Conservation (phyloP, 2,113 vertebrate species). For the Lepisosteus oculatus region DNA sequence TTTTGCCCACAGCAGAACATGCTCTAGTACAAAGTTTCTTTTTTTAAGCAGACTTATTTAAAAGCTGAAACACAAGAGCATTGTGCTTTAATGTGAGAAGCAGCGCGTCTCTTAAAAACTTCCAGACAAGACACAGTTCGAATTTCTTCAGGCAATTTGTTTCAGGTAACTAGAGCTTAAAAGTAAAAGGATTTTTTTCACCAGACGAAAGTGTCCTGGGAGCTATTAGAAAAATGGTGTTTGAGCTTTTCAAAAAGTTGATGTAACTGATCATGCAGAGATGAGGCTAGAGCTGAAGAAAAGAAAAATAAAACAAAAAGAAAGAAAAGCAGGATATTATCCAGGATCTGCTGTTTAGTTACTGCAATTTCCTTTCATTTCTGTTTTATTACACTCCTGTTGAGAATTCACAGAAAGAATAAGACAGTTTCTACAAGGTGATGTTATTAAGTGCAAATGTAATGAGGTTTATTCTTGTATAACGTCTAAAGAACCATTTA, state of each 20-base stretch:
- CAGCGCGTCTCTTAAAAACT: constrained; percentile 56
- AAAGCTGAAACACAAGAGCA: constrained; percentile 62
- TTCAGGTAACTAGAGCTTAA: constrained; percentile 74
- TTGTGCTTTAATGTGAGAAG: constrained; percentile 63
- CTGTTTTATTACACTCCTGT: constrained; percentile 51
- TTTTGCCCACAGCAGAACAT: constrained; percentile 68
- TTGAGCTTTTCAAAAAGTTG: constrained; percentile 67
- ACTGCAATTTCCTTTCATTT: constrained; percentile 45
- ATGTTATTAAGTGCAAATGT: not conserved
- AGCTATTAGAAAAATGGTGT: constrained; percentile 60
- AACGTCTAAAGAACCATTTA: not conserved
- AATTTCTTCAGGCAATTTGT: constrained; percentile 76
- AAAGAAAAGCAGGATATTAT: constrained; percentile 35
- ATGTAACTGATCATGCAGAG: constrained; percentile 67
- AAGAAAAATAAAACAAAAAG: constrained; percentile 22
- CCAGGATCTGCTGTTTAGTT: constrained; percentile 37
- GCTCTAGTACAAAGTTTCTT: constrained; percentile 49
- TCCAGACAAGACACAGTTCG: constrained; percentile 53
- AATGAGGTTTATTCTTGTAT: constrained; percentile 1
- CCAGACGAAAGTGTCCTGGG: constrained; percentile 57
- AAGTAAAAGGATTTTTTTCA: constrained; percentile 46
- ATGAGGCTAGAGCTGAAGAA: constrained; percentile 47
- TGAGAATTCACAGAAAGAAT: constrained; percentile 54
- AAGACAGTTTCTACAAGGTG: constrained; percentile 19
- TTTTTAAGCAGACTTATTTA: constrained; percentile 61